Conservation (phyloP, 1,140 invertebrate genomes). For the Drosophila asahinai region DNA sequence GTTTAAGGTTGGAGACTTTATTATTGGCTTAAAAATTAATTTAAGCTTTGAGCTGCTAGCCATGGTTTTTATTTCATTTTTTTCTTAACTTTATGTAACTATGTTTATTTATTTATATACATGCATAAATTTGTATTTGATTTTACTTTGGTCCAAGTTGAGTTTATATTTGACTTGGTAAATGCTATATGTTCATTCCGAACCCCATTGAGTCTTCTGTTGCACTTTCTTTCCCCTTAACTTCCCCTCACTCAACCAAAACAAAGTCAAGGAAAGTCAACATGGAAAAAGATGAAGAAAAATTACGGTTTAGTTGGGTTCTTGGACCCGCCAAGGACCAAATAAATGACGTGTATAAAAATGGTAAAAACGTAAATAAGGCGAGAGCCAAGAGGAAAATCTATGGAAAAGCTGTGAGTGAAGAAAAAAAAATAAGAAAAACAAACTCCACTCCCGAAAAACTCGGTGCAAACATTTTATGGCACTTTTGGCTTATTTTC, state of each 20-base stretch:
- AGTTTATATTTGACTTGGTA: background rate
- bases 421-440: slow-evolving; percentile 5
- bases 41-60: too few species aligned
- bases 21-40: too few species aligned
- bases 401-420: slow-evolving; percentile 28
- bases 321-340: slow-evolving; percentile 38
- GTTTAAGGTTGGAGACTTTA: too few species aligned
- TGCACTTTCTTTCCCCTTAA: background rate
- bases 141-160: too few species aligned
- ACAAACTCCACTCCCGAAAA: slow-evolving; percentile 47
- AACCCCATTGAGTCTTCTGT: background rate
- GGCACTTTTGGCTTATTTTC: slow-evolving; percentile 78
- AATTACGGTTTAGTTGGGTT: slow-evolving; percentile 50
- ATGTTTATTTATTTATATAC: too few species aligned
- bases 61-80: too few species aligned
- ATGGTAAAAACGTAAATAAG: slow-evolving; percentile 67
- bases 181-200: background rate
- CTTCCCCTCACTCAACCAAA: slow-evolving; percentile 1
- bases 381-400: slow-evolving; percentile 3
- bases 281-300: slow-evolving; percentile 25
- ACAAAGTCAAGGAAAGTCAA: slow-evolving; percentile 29
- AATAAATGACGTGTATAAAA: slow-evolving; percentile 78
- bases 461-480: slow-evolving; percentile 80
- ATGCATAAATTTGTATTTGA: background rate
- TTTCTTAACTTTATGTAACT: too few species aligned